Conservation (phyloP, 2,888 invertebrate species). For the Urechis unicinctus region DNA sequence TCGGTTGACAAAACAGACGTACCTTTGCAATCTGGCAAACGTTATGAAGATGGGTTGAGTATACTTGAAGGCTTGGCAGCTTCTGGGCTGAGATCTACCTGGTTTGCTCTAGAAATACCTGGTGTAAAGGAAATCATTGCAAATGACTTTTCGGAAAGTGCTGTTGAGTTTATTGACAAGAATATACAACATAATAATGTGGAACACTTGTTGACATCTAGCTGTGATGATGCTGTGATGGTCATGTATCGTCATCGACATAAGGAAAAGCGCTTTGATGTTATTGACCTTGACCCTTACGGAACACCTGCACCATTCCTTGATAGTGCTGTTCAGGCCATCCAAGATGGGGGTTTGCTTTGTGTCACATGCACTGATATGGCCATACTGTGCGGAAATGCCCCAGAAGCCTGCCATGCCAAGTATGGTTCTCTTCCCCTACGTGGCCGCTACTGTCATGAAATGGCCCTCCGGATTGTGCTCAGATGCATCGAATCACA, state of each 20-base stretch:
- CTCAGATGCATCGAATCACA: slow-evolving; percentile 83
- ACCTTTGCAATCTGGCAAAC: slow-evolving; percentile 25
- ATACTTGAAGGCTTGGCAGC: slow-evolving; percentile 93
- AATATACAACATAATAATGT: slow-evolving; percentile 76
- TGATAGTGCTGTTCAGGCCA: slow-evolving; percentile 46
- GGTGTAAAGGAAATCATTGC: slow-evolving; percentile 70
- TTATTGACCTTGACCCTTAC: slow-evolving; percentile 94
- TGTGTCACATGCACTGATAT: slow-evolving; percentile 96
- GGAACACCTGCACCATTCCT: slow-evolving; percentile 91
- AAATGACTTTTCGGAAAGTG: slow-evolving; percentile 79
- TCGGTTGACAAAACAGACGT: neutral
- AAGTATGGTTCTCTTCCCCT: slow-evolving; percentile 91
- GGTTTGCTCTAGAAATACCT: slow-evolving; percentile 90
- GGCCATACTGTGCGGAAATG: slow-evolving; percentile 86
- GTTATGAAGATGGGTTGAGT: slow-evolving; percentile 38
- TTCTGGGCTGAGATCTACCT: slow-evolving; percentile 87
- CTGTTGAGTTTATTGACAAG: slow-evolving; percentile 74
- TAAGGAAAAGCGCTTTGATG: slow-evolving; percentile 68
- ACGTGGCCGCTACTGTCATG: slow-evolving; percentile 71
- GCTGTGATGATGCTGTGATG: slow-evolving; percentile 73
- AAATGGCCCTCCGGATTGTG: slow-evolving; percentile 91
- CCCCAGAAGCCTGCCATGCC: slow-evolving; percentile 83
- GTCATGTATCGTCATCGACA: slow-evolving; percentile 57
- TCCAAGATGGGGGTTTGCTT: slow-evolving; percentile 65
- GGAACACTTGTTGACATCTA: slow-evolving; percentile 63